phyloP scores from a whole-genome alignment of 2,888 invertebrate genomes.

The Leptothorax acervorum region DNA sequence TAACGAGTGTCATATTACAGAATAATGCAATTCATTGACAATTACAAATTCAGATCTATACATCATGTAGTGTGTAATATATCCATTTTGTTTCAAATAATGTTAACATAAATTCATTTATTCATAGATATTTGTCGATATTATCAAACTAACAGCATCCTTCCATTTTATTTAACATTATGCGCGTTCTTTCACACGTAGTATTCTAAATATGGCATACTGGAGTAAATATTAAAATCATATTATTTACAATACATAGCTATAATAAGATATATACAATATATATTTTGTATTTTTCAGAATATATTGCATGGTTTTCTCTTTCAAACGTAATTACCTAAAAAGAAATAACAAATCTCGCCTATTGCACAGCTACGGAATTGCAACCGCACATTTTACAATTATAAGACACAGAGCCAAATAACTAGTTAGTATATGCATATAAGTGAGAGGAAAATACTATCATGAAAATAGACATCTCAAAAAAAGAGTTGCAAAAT shows the following conservation, averaged over 20 bases:
- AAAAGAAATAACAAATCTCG: not conserved
- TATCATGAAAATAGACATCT: not conserved
- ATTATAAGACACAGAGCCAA: conserved; percentile 10
- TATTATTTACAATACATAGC: not conserved
- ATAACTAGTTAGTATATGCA: not conserved
- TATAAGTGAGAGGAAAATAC: not conserved
- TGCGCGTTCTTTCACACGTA: not conserved
- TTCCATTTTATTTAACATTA: not conserved
- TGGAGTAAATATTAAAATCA: not conserved
- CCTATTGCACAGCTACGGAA: not conserved
- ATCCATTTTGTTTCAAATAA: not conserved
- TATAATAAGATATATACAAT: not conserved
- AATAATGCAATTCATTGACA: not conserved
- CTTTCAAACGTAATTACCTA: not conserved
- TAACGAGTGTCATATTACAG: not conserved
- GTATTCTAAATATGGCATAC: not conserved
- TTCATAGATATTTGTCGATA: not conserved
- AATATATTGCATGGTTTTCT: not conserved
- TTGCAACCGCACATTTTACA: not conserved
- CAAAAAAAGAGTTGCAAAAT: not conserved
- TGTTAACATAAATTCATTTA: not conserved
- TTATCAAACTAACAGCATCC: not conserved
- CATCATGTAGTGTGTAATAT: not conserved
- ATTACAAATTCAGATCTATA: not conserved
- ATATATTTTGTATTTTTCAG: not conserved